phyloP scores from a whole-genome alignment of 2,797 vertebrate species.

The Lophotriccus pileatus region DNA sequence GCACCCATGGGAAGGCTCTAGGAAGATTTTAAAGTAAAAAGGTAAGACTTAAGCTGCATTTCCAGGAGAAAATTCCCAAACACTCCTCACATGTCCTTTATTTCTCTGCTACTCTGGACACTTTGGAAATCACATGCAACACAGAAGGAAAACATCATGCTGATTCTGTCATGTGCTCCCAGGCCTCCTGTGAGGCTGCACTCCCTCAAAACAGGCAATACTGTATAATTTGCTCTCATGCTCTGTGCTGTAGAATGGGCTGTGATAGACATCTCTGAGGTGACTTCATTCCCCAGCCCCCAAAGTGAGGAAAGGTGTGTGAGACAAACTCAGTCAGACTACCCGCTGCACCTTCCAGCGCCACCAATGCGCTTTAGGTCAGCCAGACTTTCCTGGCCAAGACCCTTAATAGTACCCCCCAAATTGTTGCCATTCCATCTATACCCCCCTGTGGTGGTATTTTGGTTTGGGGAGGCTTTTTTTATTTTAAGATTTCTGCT shows the following conservation, averaged over 20 bases:
- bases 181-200: not conserved
- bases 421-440: not conserved
- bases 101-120: not conserved
- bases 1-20: not conserved
- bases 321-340: not conserved
- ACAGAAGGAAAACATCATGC: not conserved
- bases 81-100: not conserved
- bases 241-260: not conserved
- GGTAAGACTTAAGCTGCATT: not conserved
- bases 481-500: not conserved
- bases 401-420: not conserved
- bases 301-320: not conserved
- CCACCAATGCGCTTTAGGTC: rapidly evolving
- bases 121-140: not conserved
- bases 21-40: not conserved
- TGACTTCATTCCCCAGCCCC: not conserved
- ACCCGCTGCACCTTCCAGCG: not conserved
- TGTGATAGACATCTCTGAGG: not conserved
- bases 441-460: too few relatives aligned
- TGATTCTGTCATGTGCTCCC: not conserved
- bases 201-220: not conserved
- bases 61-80: not conserved
- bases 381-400: not conserved
- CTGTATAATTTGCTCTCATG: not conserved
- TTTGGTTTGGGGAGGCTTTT: not conserved